These are phyloP conservation scores for Clarias fuscus DNA, from an alignment of 2,797 vertebrate species.

Conservation along the genomic window DNA sequence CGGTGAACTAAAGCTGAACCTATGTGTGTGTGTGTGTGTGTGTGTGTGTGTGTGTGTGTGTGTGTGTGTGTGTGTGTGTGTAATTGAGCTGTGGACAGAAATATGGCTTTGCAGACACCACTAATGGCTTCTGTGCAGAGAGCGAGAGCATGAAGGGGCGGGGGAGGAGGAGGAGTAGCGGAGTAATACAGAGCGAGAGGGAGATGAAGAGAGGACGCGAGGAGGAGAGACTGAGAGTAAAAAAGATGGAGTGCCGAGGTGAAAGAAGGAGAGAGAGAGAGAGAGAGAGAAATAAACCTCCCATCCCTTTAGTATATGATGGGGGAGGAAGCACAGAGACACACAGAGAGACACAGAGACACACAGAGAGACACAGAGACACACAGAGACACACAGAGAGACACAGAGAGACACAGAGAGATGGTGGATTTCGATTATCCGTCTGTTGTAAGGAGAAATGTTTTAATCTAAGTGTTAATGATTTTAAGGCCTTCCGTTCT, in stretches of 20 bases:
- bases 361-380: no score
- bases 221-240: constrained; percentile 55
- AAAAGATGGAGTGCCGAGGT: constrained; percentile 23
- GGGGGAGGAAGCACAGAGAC: constrained; percentile 1
- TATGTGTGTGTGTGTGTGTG: background rate
- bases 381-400: no score
- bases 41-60: background rate
- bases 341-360: no score
- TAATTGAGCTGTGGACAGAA: constrained; percentile 61
- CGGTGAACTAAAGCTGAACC: constrained; percentile 58
- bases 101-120: constrained; percentile 57
- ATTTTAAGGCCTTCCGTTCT: background rate
- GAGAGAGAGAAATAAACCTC: constrained; percentile 39
- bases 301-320: constrained; percentile 60
- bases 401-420: background rate
- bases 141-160: constrained; percentile 34
- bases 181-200: constrained; percentile 40
- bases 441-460: background rate
- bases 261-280: constrained; percentile 14
- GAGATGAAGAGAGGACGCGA: constrained; percentile 35
- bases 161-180: constrained; percentile 27
- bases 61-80: constrained; percentile 27
- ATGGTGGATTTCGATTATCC: background rate
- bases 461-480: background rate
- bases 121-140: constrained; percentile 58